phyloP scores from a whole-genome alignment of 2,888 invertebrate genomes.

The Megamerina dolium region DNA sequence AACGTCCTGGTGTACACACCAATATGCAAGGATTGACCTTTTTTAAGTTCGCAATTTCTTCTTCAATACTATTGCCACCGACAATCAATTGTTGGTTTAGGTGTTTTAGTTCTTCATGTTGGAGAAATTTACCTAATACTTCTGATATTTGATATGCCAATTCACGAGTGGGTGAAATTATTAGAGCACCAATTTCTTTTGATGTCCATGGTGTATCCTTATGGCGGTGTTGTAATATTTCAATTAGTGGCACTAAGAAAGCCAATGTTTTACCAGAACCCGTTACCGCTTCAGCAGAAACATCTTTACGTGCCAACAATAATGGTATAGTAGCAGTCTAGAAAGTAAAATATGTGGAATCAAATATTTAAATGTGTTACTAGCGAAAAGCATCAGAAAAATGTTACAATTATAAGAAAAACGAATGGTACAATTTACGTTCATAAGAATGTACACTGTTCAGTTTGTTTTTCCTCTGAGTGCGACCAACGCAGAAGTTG shows the following conservation, averaged over 20 bases:
- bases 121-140: slow-evolving; percentile 54
- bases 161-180: slow-evolving; percentile 94
- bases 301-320: slow-evolving; percentile 85
- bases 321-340: slow-evolving; percentile 86
- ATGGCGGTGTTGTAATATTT: slow-evolving; percentile 66
- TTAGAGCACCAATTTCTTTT: slow-evolving; percentile 77
- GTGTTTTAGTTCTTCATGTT: slow-evolving; percentile 51
- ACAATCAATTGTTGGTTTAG: slow-evolving; percentile 62
- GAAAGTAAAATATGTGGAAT: slow-evolving; percentile 25
- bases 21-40: slow-evolving; percentile 75
- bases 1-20: slow-evolving; percentile 89
- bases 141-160: slow-evolving; percentile 83
- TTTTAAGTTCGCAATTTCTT: slow-evolving; percentile 64
- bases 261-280: slow-evolving; percentile 98
- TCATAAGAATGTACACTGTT: too few relatives aligned
- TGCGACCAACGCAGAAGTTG: too few relatives aligned
- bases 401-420: neutral
- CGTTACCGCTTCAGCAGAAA: slow-evolving; percentile 96
- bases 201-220: slow-evolving; percentile 60
- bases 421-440: too few relatives aligned
- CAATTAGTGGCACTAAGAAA: slow-evolving; percentile 86
- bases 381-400: neutral
- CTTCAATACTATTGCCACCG: slow-evolving; percentile 76
- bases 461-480: too few relatives aligned
- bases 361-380: neutral